These are phyloP conservation scores for Elaphurus davidianus DNA, from an alignment of 2,113 vertebrate species.

Conservation along the genomic window DNA sequence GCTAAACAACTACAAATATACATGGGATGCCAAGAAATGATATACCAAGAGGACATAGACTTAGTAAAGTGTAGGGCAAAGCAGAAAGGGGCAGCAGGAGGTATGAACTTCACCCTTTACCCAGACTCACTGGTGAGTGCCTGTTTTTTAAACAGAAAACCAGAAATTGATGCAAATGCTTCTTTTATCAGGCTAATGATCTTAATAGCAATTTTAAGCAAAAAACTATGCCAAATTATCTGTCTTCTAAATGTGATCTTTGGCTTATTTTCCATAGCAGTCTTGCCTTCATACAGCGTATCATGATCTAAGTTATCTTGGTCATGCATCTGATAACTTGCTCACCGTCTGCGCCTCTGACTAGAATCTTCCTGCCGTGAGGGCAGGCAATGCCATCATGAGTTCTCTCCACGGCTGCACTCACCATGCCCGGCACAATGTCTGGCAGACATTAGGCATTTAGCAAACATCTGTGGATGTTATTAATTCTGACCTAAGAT, in stretches of 20 bases:
- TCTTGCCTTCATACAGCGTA: background rate
- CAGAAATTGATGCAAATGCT: conserved; percentile 70
- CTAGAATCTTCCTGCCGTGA: background rate
- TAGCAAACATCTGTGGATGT: background rate
- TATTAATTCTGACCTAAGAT: background rate
- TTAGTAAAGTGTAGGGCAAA: background rate
- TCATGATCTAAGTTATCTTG: background rate
- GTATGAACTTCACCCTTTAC: background rate
- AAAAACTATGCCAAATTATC: background rate
- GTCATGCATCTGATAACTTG: background rate
- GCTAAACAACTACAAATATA: background rate
- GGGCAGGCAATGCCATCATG: accelerated
- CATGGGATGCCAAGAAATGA: background rate
- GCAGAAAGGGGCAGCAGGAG: background rate
- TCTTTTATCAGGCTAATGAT: conserved; percentile 71
- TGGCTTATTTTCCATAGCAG: background rate
- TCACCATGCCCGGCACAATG: background rate
- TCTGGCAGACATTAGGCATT: background rate
- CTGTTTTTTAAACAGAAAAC: conserved; percentile 72
- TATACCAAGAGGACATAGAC: background rate
- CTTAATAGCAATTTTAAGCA: conserved; percentile 65
- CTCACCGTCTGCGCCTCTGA: background rate
- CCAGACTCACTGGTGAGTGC: background rate
- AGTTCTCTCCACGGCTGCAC: background rate
- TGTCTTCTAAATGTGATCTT: background rate